A percentile compares a stretch with the other conserved stretches of the same genome.
These are phyloP conservation scores for Troides oblongomaculatus DNA, from an alignment of 2,888 invertebrate species.

Conservation along the genomic window DNA sequence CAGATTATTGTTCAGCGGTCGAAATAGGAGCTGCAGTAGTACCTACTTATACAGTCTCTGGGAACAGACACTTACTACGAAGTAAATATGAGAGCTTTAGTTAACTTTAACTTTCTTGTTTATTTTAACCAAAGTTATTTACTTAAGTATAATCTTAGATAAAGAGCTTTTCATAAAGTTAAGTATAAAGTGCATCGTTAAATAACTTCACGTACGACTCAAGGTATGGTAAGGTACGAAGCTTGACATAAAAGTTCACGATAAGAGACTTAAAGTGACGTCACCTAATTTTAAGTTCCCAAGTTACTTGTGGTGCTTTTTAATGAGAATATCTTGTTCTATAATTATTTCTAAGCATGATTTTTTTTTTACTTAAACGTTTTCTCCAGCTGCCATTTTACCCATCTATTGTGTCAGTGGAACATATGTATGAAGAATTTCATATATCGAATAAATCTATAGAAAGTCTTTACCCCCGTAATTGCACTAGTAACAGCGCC, in stretches of 20 bases:
- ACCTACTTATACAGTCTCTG: too few relatives aligned
- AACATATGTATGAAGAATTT: slow-evolving; percentile 6
- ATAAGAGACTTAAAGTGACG: slow-evolving; percentile 11
- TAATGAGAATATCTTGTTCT: neutral
- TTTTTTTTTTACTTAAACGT: slow-evolving; percentile 12
- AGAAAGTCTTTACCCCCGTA: neutral
- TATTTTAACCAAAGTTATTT: neutral
- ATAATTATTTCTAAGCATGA: slow-evolving; percentile 7
- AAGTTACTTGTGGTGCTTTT: slow-evolving; percentile 30
- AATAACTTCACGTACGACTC: slow-evolving; percentile 7
- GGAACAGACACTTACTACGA: too few relatives aligned
- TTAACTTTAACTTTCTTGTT: neutral
- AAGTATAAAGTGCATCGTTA: neutral
- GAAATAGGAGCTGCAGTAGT: too few relatives aligned
- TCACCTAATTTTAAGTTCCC: slow-evolving; percentile 38
- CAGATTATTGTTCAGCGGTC: too few relatives aligned
- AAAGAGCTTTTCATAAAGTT: neutral
- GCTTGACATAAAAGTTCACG: slow-evolving; percentile 34
- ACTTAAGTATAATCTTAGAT: neutral
- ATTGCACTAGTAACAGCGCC: too few relatives aligned
- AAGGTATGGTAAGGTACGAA: neutral
- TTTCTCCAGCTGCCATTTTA: neutral
- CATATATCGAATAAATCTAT: slow-evolving; percentile 4
- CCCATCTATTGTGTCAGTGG: slow-evolving; percentile 13
- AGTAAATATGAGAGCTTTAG: too few relatives aligned